Percentiles rank a stretch among this genome's conserved stretches.
Conservation (phyloP, 2,797 vertebrate species). For the Halcyon smyrnensis region DNA sequence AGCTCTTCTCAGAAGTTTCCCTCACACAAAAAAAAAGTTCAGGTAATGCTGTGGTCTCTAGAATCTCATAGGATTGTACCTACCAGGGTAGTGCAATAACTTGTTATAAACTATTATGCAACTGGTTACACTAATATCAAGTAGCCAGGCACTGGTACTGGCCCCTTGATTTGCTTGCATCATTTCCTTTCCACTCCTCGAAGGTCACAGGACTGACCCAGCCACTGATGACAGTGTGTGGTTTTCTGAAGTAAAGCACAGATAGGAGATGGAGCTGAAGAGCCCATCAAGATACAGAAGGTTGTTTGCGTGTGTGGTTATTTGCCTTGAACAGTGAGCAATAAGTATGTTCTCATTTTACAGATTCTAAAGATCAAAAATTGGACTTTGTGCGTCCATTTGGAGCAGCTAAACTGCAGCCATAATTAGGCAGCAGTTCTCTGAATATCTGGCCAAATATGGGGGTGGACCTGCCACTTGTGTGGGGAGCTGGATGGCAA, state of each 20-base stretch:
- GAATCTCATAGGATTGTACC: neutral
- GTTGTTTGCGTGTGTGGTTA: neutral
- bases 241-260: neutral
- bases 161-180: neutral
- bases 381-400: neutral
- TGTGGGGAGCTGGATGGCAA: neutral
- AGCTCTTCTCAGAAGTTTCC: neutral
- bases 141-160: neutral
- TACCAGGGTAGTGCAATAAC: neutral
- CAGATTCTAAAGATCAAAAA: neutral
- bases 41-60: neutral
- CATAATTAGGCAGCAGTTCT: neutral
- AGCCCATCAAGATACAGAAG: neutral
- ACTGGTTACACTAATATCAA: neutral
- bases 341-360: neutral
- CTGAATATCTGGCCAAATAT: neutral
- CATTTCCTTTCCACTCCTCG: neutral
- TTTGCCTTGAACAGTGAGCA: neutral
- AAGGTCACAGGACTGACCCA: neutral
- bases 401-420: neutral
- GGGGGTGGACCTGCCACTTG: neutral
- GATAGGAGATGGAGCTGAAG: neutral
- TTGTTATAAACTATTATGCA: neutral
- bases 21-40: neutral
- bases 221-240: neutral